Evolutionary conservation across 1,140 invertebrate genomes (phyloP).

Genomic region (Dermatophagoides farinae): DNA sequence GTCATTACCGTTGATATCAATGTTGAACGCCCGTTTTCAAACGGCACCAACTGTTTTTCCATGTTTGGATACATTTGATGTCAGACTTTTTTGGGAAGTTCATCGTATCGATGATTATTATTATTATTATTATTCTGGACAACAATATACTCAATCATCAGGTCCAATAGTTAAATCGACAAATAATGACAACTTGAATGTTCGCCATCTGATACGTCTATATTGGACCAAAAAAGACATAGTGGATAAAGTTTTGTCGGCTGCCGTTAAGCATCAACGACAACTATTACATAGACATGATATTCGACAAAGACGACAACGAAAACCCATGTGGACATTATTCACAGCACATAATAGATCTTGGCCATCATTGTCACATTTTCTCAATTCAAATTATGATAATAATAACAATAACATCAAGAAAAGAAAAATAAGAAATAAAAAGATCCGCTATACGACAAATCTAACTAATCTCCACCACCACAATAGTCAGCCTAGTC

Average conservation of each 20-base stretch:
- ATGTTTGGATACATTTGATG: constrained; percentile 3
- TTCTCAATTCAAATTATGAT: too few species aligned
- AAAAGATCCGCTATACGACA: background rate
- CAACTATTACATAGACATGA: background rate
- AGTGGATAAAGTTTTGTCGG: background rate
- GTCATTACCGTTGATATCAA: too few species aligned
- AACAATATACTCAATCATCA: background rate
- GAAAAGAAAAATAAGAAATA: too few species aligned
- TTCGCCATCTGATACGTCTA: background rate
- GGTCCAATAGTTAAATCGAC: background rate
- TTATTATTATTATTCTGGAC: background rate
- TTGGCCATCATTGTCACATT: too few species aligned
- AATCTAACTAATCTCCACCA: background rate
- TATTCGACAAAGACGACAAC: background rate
- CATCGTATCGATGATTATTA: background rate
- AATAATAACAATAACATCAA: too few species aligned
- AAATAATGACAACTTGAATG: background rate
- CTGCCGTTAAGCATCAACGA: background rate
- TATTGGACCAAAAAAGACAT: constrained; percentile 2
- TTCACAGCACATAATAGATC: too few species aligned
- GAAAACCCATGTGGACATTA: too few species aligned
- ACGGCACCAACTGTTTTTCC: background rate
- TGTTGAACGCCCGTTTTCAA: too few species aligned
- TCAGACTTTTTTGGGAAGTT: background rate
- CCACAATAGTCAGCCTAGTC: background rate